A percentile compares a stretch with the other conserved stretches of the same genome.
Evolutionary conservation across 1,140 invertebrate species (phyloP).

Genomic region (Uloborus diversus): DNA sequence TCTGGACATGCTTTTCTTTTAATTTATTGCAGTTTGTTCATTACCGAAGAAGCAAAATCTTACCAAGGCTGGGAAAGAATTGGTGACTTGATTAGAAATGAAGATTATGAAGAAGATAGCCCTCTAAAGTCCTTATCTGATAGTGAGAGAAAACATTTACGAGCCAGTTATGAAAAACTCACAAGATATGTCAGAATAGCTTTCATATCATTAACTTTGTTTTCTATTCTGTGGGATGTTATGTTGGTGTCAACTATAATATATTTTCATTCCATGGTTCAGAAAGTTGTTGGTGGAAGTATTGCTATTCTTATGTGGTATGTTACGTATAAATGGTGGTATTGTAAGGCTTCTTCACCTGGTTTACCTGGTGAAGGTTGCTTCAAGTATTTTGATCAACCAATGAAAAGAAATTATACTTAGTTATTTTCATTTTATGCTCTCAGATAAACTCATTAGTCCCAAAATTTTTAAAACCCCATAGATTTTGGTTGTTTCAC

Average conservation of each 20-base stretch:
- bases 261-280: constrained; percentile 94
- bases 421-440: no score
- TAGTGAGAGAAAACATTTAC: constrained; percentile 76
- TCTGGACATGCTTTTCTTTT: constrained; percentile 95
- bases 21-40: constrained; percentile 88
- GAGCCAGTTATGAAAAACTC: constrained; percentile 76
- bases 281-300: constrained; percentile 89
- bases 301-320: constrained; percentile 91
- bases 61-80: constrained; percentile 91
- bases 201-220: constrained; percentile 80
- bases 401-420: no score
- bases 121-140: constrained; percentile 74
- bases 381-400: constrained; percentile 73
- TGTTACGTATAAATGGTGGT: constrained; percentile 88
- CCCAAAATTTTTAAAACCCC: no score
- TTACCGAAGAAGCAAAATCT: constrained; percentile 88
- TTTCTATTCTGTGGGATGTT: constrained; percentile 90
- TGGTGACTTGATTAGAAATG: constrained; percentile 80
- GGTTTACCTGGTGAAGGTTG: constrained; percentile 79
- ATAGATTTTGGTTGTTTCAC: no score
- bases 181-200: constrained; percentile 83
- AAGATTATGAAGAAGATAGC: constrained; percentile 68
- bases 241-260: constrained; percentile 92
- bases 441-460: no score
- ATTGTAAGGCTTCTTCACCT: constrained; percentile 71